phyloP scores from a whole-genome alignment of 2,888 invertebrate genomes.

The Podabrus alpinus region DNA sequence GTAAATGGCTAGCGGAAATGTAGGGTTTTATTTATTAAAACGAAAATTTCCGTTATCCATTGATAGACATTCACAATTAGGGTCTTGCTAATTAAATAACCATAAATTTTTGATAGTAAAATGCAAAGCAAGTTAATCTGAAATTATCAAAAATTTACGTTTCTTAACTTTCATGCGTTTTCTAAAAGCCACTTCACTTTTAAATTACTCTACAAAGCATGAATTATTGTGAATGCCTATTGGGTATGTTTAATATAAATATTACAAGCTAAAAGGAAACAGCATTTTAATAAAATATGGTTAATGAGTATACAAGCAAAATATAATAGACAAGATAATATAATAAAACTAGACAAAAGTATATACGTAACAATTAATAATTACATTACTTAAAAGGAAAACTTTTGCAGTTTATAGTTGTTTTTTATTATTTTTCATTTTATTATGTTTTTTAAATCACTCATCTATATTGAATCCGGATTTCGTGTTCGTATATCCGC shows the following conservation, averaged over 20 bases:
- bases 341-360: not conserved
- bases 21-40: not conserved
- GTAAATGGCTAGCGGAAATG: not conserved
- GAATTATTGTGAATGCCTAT: slow-evolving; percentile 10
- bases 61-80: slow-evolving; percentile 1
- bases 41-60: not conserved
- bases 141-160: not conserved
- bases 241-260: slow-evolving; percentile 7
- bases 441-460: not conserved
- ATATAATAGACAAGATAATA: not conserved
- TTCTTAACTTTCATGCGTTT: not conserved
- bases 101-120: not conserved
- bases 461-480: not conserved
- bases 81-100: not conserved
- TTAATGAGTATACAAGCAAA: slow-evolving; percentile 1
- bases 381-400: not conserved
- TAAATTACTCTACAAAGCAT: slow-evolving; percentile 7
- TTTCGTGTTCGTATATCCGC: not conserved
- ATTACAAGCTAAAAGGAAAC: slow-evolving; percentile 17
- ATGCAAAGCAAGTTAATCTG: not conserved
- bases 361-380: not conserved
- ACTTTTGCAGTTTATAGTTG: not conserved
- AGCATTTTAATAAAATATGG: slow-evolving; percentile 11
- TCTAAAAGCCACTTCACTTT: slow-evolving; percentile 1
- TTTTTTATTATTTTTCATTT: not conserved